Evolutionary conservation across 2,888 invertebrate genomes (phyloP).

Genomic region (Drosophila pseudotakahashii): DNA sequence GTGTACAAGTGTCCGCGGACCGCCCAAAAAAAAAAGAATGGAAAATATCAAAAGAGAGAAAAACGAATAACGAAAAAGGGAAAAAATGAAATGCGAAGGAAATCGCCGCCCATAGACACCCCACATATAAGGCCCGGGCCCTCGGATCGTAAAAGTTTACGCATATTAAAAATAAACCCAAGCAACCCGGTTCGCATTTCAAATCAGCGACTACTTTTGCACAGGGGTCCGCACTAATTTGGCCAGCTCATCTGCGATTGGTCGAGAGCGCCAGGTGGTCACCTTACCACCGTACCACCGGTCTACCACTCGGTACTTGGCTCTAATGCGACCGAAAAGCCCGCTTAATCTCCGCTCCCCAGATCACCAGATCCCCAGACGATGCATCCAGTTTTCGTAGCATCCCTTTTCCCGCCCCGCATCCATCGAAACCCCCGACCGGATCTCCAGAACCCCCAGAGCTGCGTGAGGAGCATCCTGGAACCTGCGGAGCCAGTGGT

Average conservation of each 20-base stretch:
- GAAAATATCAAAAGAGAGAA: not conserved
- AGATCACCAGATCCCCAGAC: slow-evolving; percentile 34
- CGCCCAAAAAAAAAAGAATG: slow-evolving; percentile 38
- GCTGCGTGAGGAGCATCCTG: slow-evolving; percentile 32
- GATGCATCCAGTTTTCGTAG: slow-evolving; percentile 29
- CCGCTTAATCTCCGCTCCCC: slow-evolving; percentile 64
- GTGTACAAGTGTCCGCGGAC: slow-evolving; percentile 70
- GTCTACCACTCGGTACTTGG: slow-evolving; percentile 2
- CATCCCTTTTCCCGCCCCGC: not conserved
- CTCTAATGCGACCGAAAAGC: slow-evolving; percentile 26
- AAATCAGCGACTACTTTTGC: slow-evolving; percentile 45
- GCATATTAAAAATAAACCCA: slow-evolving; percentile 75
- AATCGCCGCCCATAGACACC: slow-evolving; percentile 47
- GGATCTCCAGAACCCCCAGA: not conserved
- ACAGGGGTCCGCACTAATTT: slow-evolving; percentile 73
- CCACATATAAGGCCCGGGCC: slow-evolving; percentile 10
- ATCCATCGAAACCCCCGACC: not conserved
- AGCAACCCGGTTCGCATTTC: slow-evolving; percentile 35
- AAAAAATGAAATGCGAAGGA: slow-evolving; percentile 34
- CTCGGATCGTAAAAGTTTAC: slow-evolving; percentile 74
- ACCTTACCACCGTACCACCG: slow-evolving; percentile 16
- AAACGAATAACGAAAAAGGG: slow-evolving; percentile 10
- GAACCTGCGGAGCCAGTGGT: slow-evolving; percentile 2
- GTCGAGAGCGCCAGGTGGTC: slow-evolving; percentile 83
- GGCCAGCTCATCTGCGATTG: slow-evolving; percentile 80